phyloP scores from a whole-genome alignment of 2,888 invertebrate species.

The Meteorus cinctellus region DNA sequence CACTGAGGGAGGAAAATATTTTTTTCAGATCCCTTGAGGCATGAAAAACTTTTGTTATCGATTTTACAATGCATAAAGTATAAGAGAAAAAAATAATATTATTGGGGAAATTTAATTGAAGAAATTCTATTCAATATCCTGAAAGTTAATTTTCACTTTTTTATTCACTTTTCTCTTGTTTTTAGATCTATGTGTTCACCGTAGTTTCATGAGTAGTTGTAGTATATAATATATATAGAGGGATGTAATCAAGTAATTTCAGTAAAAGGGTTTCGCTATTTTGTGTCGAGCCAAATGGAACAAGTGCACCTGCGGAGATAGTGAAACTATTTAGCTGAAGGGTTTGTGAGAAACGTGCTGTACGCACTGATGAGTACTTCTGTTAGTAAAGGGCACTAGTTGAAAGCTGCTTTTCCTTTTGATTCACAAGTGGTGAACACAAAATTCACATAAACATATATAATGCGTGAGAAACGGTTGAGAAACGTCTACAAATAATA shows the following conservation, averaged over 20 bases:
- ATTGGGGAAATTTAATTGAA: constrained; percentile 1
- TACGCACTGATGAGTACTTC: constrained; percentile 9
- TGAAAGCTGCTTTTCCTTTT: constrained; percentile 67
- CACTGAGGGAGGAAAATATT: constrained; percentile 33
- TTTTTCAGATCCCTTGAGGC: constrained; percentile 22
- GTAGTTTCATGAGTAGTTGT: constrained; percentile 15
- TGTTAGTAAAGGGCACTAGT: constrained; percentile 52
- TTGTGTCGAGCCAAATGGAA: constrained; percentile 46
- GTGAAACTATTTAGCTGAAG: constrained; percentile 54
- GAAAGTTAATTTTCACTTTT: background rate
- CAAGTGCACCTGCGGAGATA: constrained; percentile 60
- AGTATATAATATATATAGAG: background rate
- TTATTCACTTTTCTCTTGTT: background rate
- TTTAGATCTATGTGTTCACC: background rate
- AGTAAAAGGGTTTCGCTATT: constrained; percentile 71
- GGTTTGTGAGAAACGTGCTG: constrained; percentile 36
- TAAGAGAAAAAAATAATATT: background rate
- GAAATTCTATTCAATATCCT: background rate
- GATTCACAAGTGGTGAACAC: constrained; percentile 59
- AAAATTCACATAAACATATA: constrained; percentile 1
- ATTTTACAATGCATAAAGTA: constrained; percentile 24
- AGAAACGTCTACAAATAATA: background rate
- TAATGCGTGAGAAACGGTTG: background rate
- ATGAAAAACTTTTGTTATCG: constrained; percentile 26
- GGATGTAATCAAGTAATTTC: constrained; percentile 62